These are phyloP conservation scores for Ctenoplectra terminalis DNA, from an alignment of 1,140 invertebrate genomes.

Conservation along the genomic window DNA sequence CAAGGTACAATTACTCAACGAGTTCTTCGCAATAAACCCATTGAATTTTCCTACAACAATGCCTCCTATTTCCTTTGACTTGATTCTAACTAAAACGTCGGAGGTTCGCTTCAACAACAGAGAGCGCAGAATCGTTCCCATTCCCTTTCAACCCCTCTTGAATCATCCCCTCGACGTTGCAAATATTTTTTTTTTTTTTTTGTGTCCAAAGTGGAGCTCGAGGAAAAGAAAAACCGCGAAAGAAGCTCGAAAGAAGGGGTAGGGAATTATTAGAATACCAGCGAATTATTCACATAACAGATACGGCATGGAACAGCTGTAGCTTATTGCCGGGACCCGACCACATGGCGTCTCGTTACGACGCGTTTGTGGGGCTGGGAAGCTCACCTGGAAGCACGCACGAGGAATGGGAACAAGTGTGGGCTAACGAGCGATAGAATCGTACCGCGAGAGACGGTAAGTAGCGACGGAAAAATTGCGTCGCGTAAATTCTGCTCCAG, in stretches of 20 bases:
- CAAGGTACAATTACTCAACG: neutral
- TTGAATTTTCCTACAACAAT: neutral
- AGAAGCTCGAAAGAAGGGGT: neutral
- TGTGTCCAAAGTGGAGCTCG: too few relatives aligned
- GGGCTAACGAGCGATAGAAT: slow-evolving; percentile 61
- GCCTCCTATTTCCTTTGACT: neutral
- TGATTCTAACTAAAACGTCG: neutral
- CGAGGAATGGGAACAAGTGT: slow-evolving; percentile 49
- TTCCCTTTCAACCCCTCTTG: neutral
- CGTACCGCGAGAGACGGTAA: neutral
- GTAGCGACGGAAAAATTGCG: slow-evolving; percentile 5
- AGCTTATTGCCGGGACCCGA: slow-evolving; percentile 56
- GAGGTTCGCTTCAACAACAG: too few relatives aligned
- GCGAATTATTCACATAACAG: slow-evolving; percentile 63
- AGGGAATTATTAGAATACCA: slow-evolving; percentile 34
- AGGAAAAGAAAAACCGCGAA: slow-evolving; percentile 16
- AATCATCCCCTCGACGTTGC: neutral
- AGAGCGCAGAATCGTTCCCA: too few relatives aligned
- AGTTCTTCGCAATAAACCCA: neutral
- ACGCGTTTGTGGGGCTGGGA: slow-evolving; percentile 43
- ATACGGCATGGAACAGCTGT: slow-evolving; percentile 59
- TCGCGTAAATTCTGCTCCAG: neutral
- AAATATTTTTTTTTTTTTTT: too few relatives aligned
- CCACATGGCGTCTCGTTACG: slow-evolving; percentile 63
- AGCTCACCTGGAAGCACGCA: slow-evolving; percentile 56